These are phyloP conservation scores for Lepidocyrtinus sp. DNA, from an alignment of 2,888 invertebrate genomes.

Conservation along the genomic window DNA sequence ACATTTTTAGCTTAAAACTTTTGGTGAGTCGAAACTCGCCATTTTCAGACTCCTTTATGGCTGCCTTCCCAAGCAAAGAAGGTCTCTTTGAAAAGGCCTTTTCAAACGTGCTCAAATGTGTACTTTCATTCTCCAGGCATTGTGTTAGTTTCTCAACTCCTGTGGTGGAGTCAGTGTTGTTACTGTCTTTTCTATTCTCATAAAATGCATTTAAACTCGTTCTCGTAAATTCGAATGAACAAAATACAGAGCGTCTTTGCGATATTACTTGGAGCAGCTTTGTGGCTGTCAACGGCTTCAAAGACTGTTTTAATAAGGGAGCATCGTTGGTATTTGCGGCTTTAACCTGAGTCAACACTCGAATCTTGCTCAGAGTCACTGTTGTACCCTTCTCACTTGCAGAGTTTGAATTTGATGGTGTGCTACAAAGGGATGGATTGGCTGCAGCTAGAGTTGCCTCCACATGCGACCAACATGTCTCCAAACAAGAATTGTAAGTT, in stretches of 20 bases:
- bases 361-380: conserved; percentile 46
- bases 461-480: conserved; percentile 62
- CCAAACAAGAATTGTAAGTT: conserved; percentile 66
- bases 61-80: conserved; percentile 64
- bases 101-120: conserved; percentile 52
- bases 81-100: conserved; percentile 63
- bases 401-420: conserved; percentile 54
- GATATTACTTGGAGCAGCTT: conserved; percentile 78
- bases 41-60: conserved; percentile 63
- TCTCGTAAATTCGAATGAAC: conserved; percentile 50
- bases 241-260: conserved; percentile 60
- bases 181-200: conserved; percentile 23
- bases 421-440: conserved; percentile 41
- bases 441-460: conserved; percentile 56
- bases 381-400: conserved; percentile 40
- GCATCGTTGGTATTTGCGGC: conserved; percentile 71
- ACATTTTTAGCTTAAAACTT: conserved; percentile 66
- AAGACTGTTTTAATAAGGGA: conserved; percentile 80
- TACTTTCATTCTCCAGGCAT: conserved; percentile 60
- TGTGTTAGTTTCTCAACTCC: conserved; percentile 56
- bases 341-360: conserved; percentile 64
- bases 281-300: conserved; percentile 82
- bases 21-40: conserved; percentile 63
- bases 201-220: conserved; percentile 52
- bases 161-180: background rate